Percentiles rank a stretch among this genome's conserved stretches.
Evolutionary conservation across 2,113 vertebrate species (phyloP).

Genomic region (Phyllostomus discolor): DNA sequence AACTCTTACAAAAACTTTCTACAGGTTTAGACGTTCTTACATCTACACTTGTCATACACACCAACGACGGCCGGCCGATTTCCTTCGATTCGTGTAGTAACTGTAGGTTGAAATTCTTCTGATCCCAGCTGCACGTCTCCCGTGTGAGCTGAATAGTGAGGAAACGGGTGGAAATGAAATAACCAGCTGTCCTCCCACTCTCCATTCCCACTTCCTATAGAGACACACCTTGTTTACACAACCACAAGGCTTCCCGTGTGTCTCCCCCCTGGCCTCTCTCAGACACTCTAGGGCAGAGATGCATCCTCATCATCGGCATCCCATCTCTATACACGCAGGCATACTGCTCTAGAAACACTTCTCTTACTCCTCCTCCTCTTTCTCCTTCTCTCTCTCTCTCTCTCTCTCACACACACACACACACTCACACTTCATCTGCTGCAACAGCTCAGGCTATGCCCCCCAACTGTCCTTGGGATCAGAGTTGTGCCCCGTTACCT

Average conservation of each 20-base stretch:
- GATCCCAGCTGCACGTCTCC: background rate
- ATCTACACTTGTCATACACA: background rate
- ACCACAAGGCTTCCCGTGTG: background rate
- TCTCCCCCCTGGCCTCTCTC: background rate
- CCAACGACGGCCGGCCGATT: background rate
- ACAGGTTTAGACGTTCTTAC: background rate
- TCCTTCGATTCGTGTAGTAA: background rate
- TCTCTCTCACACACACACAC: background rate
- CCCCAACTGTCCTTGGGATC: background rate
- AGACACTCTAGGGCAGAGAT: background rate
- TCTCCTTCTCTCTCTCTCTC: background rate
- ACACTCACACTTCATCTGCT: background rate
- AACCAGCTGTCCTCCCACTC: background rate
- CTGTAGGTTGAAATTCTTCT: background rate
- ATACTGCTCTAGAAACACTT: background rate
- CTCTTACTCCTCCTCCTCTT: too few relatives aligned
- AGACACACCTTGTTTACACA: background rate
- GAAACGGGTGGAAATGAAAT: background rate
- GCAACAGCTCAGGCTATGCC: background rate
- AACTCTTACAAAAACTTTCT: background rate
- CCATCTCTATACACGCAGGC: background rate
- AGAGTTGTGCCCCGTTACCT: background rate
- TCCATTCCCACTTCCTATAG: background rate
- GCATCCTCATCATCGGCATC: background rate
- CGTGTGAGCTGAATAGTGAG: background rate